These are phyloP conservation scores for Capitulum mitella DNA, from an alignment of 2,888 invertebrate genomes.

Conservation along the genomic window DNA sequence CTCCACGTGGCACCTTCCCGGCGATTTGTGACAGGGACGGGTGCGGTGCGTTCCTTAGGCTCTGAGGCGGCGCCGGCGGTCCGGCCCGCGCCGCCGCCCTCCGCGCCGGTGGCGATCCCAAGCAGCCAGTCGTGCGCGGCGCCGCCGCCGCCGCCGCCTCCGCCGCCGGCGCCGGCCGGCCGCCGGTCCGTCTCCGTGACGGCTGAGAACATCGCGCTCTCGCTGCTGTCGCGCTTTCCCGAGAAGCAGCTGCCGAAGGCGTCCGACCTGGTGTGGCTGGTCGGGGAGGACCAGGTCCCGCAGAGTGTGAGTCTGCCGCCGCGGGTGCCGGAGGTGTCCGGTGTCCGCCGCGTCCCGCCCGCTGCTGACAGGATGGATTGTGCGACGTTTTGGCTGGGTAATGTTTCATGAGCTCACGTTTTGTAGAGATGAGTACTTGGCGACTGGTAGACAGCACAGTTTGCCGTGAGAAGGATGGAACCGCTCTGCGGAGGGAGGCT, in stretches of 20 bases:
- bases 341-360: too few relatives aligned
- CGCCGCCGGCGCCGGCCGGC: not conserved
- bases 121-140: not conserved
- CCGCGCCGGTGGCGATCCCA: not conserved
- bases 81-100: not conserved
- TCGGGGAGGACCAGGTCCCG: constrained; percentile 67
- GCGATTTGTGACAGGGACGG: too few relatives aligned
- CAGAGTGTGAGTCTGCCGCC: constrained; percentile 45
- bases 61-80: not conserved
- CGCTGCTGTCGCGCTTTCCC: constrained; percentile 64
- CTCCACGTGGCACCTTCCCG: too few relatives aligned
- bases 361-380: too few relatives aligned
- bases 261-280: constrained; percentile 70
- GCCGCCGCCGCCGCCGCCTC: not conserved
- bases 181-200: not conserved
- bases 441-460: too few relatives aligned
- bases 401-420: too few relatives aligned
- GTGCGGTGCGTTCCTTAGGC: too few relatives aligned
- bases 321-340: too few relatives aligned
- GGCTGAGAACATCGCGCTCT: constrained; percentile 71
- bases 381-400: too few relatives aligned
- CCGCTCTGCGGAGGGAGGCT: too few relatives aligned
- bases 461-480: too few relatives aligned
- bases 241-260: constrained; percentile 68
- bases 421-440: too few relatives aligned